Base-by-base conservation (phyloP, 2,797 vertebrate species). In the Macrochelys suwanniensis region DNA sequence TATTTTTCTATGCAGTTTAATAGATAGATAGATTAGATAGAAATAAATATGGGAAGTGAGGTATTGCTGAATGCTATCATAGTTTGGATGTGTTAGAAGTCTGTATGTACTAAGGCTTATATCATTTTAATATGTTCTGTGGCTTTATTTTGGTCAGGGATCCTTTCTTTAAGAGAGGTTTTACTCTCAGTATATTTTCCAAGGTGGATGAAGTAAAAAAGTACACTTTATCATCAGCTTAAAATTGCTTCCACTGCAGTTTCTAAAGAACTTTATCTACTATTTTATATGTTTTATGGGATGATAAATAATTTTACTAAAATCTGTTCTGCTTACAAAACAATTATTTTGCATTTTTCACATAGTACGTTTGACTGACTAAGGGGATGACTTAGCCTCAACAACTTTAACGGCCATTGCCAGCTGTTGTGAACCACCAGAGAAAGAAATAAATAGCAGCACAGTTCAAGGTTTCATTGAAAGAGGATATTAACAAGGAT, bases 341-440 rank as follows among this genome's bases (percentile, higher is more conserved):
- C 45, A 88, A 82, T 53, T 53, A 31, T n/a, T 91, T 90, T 82
- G 1, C 3, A n/a, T 94, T 94, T 95, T 94, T 90, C 50, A 83
- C 23, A 17, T 4, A 53, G 10, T 68, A 54, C 0, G 5, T 96
- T 86, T 91, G 87, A 88, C 7, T 86, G 37, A 93, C 25, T 87
- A 82, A 71, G 74, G 51, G n/a, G 33, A 91, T 31, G 13, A 50
- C 45, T 65, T 79, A 92, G 17, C 45, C 31, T 47, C 61, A 50
- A 57, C 77, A 71, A 3, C 3, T 80, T 80, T 85, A 87, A 84
- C 42, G 19, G 26, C 17, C 85, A 23, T 51, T 95, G 45, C 42
- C 65, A 95, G 90, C 51, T 94, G 77, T 88, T 91, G 25, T 7
- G 15, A 96, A 45, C 16, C 6, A 85, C 42, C 51, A 74, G 37